Conservation (phyloP, 2,797 vertebrate species). For the Parambassis ranga region DNA sequence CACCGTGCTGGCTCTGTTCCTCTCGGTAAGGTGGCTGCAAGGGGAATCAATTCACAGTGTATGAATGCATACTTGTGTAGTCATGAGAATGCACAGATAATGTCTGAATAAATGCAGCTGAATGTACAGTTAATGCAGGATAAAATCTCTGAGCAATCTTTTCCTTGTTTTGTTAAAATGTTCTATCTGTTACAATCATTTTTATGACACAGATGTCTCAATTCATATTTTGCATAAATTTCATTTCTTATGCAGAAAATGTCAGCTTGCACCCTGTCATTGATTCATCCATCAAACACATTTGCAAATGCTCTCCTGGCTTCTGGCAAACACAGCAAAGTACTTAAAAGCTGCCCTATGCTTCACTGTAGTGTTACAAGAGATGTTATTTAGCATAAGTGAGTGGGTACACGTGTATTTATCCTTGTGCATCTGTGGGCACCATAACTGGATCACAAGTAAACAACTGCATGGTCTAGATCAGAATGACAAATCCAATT, state of each 20-base stretch:
- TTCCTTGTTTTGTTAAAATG: not conserved
- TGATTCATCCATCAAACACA: conserved; percentile 38
- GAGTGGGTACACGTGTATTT: conserved; percentile 17
- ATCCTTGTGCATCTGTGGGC: conserved; percentile 12
- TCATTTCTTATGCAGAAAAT: conserved; percentile 5
- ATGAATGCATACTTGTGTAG: conserved; percentile 17
- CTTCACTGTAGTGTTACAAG: conserved; percentile 31
- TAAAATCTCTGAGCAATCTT: not conserved
- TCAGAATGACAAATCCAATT: conserved; percentile 32
- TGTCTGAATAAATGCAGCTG: not conserved
- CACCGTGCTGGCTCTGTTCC: conserved; percentile 34
- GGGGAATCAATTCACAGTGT: conserved; percentile 30
- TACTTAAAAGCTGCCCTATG: conserved; percentile 30
- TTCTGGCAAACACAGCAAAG: conserved; percentile 18
- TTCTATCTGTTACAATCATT: no score
- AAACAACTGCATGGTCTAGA: conserved; percentile 34
- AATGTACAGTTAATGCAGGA: not conserved
- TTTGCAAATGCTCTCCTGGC: conserved; percentile 9
- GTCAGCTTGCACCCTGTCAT: conserved; percentile 13
- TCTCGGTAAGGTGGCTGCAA: conserved; percentile 18
- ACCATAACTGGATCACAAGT: conserved; percentile 37
- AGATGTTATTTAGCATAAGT: conserved; percentile 17
- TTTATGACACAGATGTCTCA: not conserved
- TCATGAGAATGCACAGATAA: conserved; percentile 20
- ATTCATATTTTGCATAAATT: conserved; percentile 4